Evolutionary conservation across 92 coral and sea anemone species (phyloP).

Genomic region (Meandrina meandrites): DNA sequence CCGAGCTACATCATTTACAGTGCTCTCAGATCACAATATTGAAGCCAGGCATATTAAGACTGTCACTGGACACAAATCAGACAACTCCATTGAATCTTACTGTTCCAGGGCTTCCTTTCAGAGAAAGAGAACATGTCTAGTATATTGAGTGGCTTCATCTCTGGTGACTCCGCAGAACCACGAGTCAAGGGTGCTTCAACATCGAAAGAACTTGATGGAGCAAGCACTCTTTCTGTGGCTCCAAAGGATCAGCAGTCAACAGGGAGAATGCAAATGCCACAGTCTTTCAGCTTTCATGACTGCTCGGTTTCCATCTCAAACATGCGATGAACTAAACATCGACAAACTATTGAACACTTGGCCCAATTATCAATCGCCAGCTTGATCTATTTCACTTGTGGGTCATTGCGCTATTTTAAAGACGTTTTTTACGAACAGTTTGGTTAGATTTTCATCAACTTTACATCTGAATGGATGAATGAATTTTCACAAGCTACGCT

Average conservation of each 20-base stretch:
- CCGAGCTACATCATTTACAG: too few relatives aligned
- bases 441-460: conserved; percentile 5
- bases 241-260: conserved; percentile 43
- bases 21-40: too few relatives aligned
- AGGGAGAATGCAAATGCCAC: too few relatives aligned
- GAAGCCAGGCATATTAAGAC: too few relatives aligned
- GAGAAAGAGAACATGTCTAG: conserved; percentile 50
- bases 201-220: conserved; percentile 44
- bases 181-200: conserved; percentile 40
- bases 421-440: neutral
- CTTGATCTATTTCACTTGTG: conserved; percentile 21
- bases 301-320: conserved; percentile 52
- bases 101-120: conserved; percentile 45
- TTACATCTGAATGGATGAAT: conserved; percentile 1
- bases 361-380: conserved; percentile 22
- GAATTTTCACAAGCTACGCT: conserved; percentile 11
- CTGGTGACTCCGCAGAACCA: conserved; percentile 46
- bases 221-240: too few relatives aligned
- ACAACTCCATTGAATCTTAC: conserved; percentile 55
- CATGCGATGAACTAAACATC: conserved; percentile 32
- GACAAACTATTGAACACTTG: conserved; percentile 16
- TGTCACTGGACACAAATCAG: conserved; percentile 55
- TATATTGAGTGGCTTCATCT: conserved; percentile 46
- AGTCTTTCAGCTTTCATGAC: conserved; percentile 52
- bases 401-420: conserved; percentile 11